Percentiles rank a stretch among this genome's conserved stretches.
Conservation (phyloP, 2,797 vertebrate genomes). For the Sebastes iracundus region DNA sequence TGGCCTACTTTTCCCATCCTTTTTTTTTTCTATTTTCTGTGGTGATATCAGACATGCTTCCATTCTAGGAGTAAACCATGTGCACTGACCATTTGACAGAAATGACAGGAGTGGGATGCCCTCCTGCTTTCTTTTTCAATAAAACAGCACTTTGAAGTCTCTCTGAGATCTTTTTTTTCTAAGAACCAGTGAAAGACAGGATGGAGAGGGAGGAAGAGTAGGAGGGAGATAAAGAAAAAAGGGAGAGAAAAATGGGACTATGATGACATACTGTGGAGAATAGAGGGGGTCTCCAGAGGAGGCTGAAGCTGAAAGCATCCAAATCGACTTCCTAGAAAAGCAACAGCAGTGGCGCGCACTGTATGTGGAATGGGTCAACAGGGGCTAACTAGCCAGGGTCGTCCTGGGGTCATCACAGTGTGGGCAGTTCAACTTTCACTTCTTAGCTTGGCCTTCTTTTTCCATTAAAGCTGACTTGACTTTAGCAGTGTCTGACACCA, state of each 20-base stretch:
- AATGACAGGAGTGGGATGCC: slow-evolving; percentile 54
- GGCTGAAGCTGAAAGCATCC: slow-evolving; percentile 55
- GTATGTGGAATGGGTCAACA: slow-evolving; percentile 49
- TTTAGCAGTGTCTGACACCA: neutral
- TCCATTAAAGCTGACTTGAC: slow-evolving; percentile 23
- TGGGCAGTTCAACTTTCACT: slow-evolving; percentile 30
- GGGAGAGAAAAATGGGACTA: slow-evolving; percentile 43
- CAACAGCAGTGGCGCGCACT: slow-evolving; percentile 14
- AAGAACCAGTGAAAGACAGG: slow-evolving; percentile 11
- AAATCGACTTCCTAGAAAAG: slow-evolving; percentile 58
- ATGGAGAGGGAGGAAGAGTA: slow-evolving; percentile 7
- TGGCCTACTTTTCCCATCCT: slow-evolving; percentile 5
- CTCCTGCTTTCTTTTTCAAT: slow-evolving; percentile 38
- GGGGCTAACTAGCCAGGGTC: slow-evolving; percentile 57
- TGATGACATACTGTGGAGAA: slow-evolving; percentile 42
- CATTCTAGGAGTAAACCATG: slow-evolving; percentile 38
- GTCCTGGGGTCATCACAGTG: slow-evolving; percentile 37
- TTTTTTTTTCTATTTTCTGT: slow-evolving; percentile 22
- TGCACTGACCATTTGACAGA: slow-evolving; percentile 68
- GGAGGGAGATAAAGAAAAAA: slow-evolving; percentile 10
- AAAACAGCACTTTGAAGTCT: slow-evolving; percentile 39
- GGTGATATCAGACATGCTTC: slow-evolving; percentile 18
- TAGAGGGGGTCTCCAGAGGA: slow-evolving; percentile 44
- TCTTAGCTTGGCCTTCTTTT: slow-evolving; percentile 20
- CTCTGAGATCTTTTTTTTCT: slow-evolving; percentile 35